Evolutionary conservation across 2,888 invertebrate species (phyloP).

Genomic region (Smittia aterrima): DNA sequence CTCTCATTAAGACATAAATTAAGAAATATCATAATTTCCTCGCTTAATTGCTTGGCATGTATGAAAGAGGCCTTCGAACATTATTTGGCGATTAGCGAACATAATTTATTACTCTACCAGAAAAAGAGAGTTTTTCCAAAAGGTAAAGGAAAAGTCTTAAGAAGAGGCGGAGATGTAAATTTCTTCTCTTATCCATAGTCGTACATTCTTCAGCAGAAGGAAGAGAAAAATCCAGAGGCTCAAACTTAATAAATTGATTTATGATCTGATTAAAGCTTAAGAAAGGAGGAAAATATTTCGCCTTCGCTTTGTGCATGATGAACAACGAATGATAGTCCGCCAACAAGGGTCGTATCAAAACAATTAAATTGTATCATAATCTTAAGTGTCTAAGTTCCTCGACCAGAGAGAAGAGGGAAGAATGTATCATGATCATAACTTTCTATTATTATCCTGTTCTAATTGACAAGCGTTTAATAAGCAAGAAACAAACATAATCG

Average conservation of each 20-base stretch:
- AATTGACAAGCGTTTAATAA: constrained; percentile 40
- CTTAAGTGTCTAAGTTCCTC: background rate
- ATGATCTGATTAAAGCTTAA: constrained; percentile 32
- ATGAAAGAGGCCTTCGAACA: constrained; percentile 18
- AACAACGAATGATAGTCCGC: background rate
- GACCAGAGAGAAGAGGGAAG: background rate
- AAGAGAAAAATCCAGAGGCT: constrained; percentile 5
- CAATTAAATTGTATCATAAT: constrained; percentile 33
- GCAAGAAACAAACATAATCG: constrained; percentile 32
- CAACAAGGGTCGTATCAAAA: background rate
- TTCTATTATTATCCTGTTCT: constrained; percentile 41
- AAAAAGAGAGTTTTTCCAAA: background rate
- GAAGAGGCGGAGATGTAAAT: constrained; percentile 17
- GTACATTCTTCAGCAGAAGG: background rate
- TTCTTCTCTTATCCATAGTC: constrained; percentile 19
- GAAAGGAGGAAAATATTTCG: background rate
- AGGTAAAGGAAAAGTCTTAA: background rate
- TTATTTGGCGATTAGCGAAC: constrained; percentile 35
- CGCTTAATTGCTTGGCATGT: constrained; percentile 20
- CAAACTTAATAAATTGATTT: constrained; percentile 34
- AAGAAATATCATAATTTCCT: constrained; percentile 27
- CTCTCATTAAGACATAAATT: constrained; percentile 29
- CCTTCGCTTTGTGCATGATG: constrained; percentile 9
- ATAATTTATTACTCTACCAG: constrained; percentile 26
- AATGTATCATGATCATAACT: constrained; percentile 36